These are phyloP conservation scores for Pocillopora meandrina DNA, from an alignment of 92 coral and sea anemone genomes.

Conservation along the genomic window DNA sequence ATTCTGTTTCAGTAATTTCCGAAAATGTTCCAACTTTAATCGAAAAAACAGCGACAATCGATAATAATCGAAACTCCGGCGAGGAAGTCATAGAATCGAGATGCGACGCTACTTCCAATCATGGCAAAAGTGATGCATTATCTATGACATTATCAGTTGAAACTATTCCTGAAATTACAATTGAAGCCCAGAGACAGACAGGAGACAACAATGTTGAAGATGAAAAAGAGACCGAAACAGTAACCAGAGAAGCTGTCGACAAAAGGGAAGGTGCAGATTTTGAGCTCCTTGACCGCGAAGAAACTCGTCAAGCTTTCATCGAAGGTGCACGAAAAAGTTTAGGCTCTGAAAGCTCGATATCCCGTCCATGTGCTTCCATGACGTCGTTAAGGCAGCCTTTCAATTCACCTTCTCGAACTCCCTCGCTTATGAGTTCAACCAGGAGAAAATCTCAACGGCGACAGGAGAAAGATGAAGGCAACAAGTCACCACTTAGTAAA, in stretches of 20 bases:
- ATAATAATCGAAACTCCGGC: background rate
- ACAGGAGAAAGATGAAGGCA: conserved; percentile 1
- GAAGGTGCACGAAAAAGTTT: conserved; percentile 45
- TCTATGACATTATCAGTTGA: background rate
- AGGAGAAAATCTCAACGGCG: conserved; percentile 59
- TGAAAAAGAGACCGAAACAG: background rate
- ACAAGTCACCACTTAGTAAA: conserved; percentile 3
- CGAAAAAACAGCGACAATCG: background rate
- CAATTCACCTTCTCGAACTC: conserved; percentile 46
- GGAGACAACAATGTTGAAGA: background rate
- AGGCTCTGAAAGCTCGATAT: background rate
- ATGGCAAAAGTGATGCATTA: background rate
- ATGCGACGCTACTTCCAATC: background rate
- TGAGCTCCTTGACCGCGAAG: conserved; percentile 70
- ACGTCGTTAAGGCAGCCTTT: conserved; percentile 42
- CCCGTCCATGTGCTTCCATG: conserved; percentile 53
- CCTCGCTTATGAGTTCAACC: conserved; percentile 66
- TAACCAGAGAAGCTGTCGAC: background rate
- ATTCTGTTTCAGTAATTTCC: background rate
- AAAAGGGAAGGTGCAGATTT: conserved; percentile 30
- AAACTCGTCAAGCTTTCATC: conserved; percentile 55
- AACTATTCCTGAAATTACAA: background rate
- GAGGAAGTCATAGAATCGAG: background rate
- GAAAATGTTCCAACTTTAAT: background rate
- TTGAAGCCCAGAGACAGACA: background rate